These are phyloP conservation scores for Peribatodes rhomboidaria DNA, from an alignment of 2,888 invertebrate genomes.

Conservation along the genomic window DNA sequence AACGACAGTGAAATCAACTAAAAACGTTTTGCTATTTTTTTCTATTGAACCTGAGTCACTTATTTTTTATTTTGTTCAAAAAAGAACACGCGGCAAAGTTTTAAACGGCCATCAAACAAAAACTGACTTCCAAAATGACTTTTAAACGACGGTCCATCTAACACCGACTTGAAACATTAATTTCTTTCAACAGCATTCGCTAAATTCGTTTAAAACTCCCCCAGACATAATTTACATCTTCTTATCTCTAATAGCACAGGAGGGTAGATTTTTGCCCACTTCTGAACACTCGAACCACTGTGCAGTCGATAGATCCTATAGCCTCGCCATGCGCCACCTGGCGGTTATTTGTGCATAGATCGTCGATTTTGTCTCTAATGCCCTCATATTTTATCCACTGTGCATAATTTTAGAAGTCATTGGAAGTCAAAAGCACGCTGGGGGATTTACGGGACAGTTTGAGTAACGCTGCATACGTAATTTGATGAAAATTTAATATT, in stretches of 20 bases:
- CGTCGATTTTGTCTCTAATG: constrained; percentile 48
- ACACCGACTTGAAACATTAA: constrained; percentile 63
- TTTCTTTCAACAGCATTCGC: constrained; percentile 70
- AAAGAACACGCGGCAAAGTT: constrained; percentile 12
- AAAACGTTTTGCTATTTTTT: neutral
- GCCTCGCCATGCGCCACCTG: constrained; percentile 48
- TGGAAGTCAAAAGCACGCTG: constrained; percentile 38
- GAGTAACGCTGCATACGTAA: constrained; percentile 39
- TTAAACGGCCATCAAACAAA: constrained; percentile 12
- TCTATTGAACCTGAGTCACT: neutral
- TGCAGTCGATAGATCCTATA: constrained; percentile 37
- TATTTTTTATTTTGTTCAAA: neutral
- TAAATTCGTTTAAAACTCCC: constrained; percentile 75
- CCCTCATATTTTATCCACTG: constrained; percentile 50
- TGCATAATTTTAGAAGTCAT: constrained; percentile 50
- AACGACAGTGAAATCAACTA: neutral
- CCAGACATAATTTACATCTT: constrained; percentile 77
- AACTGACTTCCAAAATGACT: constrained; percentile 21
- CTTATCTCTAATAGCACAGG: constrained; percentile 74
- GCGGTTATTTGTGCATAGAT: constrained; percentile 45
- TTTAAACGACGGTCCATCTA: constrained; percentile 36
- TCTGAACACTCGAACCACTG: constrained; percentile 41
- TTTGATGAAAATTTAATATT: constrained; percentile 39
- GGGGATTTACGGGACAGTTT: constrained; percentile 40
- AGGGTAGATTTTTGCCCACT: constrained; percentile 54